These are phyloP conservation scores for Dicranocentrus wangi DNA, from an alignment of 2,888 invertebrate genomes.

Conservation along the genomic window DNA sequence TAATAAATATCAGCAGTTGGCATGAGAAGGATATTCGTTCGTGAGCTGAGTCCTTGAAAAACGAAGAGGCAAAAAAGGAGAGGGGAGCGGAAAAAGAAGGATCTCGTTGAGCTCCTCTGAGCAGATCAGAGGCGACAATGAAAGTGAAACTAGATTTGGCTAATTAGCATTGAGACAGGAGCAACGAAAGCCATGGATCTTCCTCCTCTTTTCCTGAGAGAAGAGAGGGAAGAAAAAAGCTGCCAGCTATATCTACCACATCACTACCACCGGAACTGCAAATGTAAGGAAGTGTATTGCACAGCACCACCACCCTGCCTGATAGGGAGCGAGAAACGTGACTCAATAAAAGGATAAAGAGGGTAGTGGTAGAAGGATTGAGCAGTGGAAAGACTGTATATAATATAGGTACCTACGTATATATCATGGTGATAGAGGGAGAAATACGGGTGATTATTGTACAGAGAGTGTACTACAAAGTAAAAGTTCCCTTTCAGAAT, in stretches of 20 bases:
- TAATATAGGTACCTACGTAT: background rate
- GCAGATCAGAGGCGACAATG: conserved; percentile 62
- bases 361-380: background rate
- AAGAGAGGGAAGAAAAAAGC: conserved; percentile 4
- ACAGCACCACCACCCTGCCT: too few species aligned
- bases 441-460: background rate
- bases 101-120: conserved; percentile 38
- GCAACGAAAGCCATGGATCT: conserved; percentile 40
- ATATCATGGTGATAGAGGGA: background rate
- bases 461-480: background rate
- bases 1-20: conserved; percentile 25
- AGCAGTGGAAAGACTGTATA: background rate
- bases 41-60: conserved; percentile 48
- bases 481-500: conserved; percentile 16
- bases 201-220: background rate
- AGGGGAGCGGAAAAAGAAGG: conserved; percentile 24
- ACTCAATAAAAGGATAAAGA: conserved; percentile 62
- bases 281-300: conserved; percentile 52
- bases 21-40: conserved; percentile 12
- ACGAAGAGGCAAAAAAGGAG: conserved; percentile 34
- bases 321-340: conserved; percentile 47
- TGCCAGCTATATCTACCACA: background rate
- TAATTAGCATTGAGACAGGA: conserved; percentile 64
- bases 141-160: conserved; percentile 66
- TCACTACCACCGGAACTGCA: conserved; percentile 48